These are phyloP conservation scores for Dromiciops gliroides DNA, from an alignment of 2,113 vertebrate genomes.

Conservation along the genomic window DNA sequence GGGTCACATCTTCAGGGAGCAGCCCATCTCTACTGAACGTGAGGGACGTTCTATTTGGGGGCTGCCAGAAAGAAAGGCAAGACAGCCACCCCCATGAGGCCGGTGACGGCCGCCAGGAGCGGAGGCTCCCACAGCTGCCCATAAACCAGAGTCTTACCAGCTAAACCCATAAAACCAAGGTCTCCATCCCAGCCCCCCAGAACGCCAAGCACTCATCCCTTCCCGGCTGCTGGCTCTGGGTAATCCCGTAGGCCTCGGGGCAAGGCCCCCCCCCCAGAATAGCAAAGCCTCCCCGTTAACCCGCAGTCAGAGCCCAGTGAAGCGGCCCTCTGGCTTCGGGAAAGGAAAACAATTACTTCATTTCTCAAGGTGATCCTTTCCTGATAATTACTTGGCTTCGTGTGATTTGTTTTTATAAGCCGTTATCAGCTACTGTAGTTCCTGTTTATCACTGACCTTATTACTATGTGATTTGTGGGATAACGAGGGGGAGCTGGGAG, in stretches of 20 bases:
- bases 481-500: not conserved
- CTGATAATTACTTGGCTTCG: not conserved
- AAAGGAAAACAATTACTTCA: not conserved
- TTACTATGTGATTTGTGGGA: not conserved
- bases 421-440: not conserved
- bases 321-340: not conserved
- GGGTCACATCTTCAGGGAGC: too few species aligned
- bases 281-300: too few species aligned
- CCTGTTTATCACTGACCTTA: not conserved
- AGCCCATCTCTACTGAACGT: not conserved
- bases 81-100: too few species aligned
- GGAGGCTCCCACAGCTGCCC: not conserved
- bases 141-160: not conserved
- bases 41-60: not conserved
- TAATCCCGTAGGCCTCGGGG: too few species aligned
- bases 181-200: not conserved
- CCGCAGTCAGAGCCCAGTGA: not conserved
- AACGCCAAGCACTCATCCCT: too few species aligned
- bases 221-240: too few species aligned
- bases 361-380: not conserved
- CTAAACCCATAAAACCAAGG: not conserved
- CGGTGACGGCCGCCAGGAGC: too few species aligned
- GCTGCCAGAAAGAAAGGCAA: not conserved
- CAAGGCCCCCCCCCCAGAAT: not conserved
- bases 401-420: slow-evolving; percentile 9